Conservation (phyloP, 2,888 invertebrate species). For the Micropterix aruncella region DNA sequence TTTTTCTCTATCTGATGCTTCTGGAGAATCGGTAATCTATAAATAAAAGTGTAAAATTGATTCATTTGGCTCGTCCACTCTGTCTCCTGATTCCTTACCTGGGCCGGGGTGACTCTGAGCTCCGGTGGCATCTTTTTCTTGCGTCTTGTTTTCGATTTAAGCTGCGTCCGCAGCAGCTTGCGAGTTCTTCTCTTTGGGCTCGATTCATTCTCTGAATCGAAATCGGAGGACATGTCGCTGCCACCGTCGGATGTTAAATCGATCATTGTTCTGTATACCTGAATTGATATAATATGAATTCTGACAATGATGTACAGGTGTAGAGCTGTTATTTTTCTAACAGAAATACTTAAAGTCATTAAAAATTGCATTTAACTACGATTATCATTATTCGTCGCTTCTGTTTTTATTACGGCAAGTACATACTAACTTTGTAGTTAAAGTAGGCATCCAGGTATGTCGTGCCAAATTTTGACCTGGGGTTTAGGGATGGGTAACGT, state of each 20-base stretch:
- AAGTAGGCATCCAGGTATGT: no score
- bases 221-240: conserved; percentile 48
- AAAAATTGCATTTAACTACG: no score
- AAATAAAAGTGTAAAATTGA: conserved; percentile 12
- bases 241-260: conserved; percentile 53
- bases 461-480: no score
- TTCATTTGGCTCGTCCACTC: neutral
- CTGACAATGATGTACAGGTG: no score
- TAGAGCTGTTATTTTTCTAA: no score
- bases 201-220: conserved; percentile 35
- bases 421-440: no score
- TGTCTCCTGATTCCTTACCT: conserved; percentile 18
- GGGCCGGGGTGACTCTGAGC: conserved; percentile 32
- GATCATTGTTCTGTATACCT: conserved; percentile 44
- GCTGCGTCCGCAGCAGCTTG: conserved; percentile 25
- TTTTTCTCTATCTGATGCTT: conserved; percentile 32
- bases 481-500: no score
- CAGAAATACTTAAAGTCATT: no score
- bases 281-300: no score
- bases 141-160: conserved; percentile 26
- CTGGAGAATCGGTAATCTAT: conserved; percentile 35
- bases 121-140: conserved; percentile 41
- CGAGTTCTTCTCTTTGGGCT: conserved; percentile 32
- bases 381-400: no score
- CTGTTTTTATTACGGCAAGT: no score